Base-by-base conservation (phyloP, 2,113 vertebrate genomes). In the Phaetusa simplex region DNA sequence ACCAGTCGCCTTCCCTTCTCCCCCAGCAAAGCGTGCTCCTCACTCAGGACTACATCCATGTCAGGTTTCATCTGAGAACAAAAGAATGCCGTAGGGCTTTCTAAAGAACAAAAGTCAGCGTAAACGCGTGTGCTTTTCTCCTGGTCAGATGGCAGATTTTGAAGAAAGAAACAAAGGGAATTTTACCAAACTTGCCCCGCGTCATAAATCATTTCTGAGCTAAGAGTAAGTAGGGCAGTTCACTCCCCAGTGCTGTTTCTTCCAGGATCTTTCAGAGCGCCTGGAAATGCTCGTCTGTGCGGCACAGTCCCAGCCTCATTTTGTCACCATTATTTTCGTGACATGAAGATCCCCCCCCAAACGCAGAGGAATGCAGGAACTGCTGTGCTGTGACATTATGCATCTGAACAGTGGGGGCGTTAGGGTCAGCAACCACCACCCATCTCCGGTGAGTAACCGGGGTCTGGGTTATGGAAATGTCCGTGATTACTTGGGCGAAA, bases 381-480 rank as follows among this genome's bases (percentile, higher is more conserved):
- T 0, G 0, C 53, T 58, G 49, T 19, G 34, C 73, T 65, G 56
- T 21, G 36, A 70, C 0, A 0, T 34, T 11, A 42, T 0, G 6
- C 12, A 4, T 24, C 30, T 24, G 47, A 49, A 52, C 1, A 0
- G 50, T 19, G 59, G 36, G 22, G 15, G 18, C 5, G 0, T 17
- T 16, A 29, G 47, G 34, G 42, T 29, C 43, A 66, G 62, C 14
- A 69, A 23, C 32, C 23, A 9, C 27, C 52, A 6, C 11, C 38
- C 30, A 29, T 24, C 79, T 58, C 32, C 1, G 2, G 18, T 15
- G 34, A 62, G 38, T 7, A 59, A 55, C 32, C 61, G 50, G 47
- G 38, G 53, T 8, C 64, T 23, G 34, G 21, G 14, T 40, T 52
- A 14, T 23, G 32, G n/a, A 79, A 67, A 53, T 12, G 38, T 2